These are phyloP conservation scores for Hylyphantes graminicola DNA, from an alignment of 1,140 invertebrate genomes.

Conservation along the genomic window DNA sequence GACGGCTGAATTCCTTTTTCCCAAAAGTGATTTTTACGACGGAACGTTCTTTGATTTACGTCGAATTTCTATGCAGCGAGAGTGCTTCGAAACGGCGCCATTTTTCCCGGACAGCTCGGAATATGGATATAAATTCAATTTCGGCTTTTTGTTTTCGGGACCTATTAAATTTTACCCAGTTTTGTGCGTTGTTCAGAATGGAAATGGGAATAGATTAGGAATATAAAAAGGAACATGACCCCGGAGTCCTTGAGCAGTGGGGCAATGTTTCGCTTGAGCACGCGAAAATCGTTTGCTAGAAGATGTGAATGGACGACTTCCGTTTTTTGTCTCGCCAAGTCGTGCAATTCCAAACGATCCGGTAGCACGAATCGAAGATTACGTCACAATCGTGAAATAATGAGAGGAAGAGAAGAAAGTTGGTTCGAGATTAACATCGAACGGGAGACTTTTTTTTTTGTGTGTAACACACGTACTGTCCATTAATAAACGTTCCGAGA, in stretches of 20 bases:
- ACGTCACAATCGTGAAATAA: too few species aligned
- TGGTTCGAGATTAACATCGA: too few species aligned
- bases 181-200: background rate
- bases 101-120: conserved; percentile 9
- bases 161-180: conserved; percentile 18
- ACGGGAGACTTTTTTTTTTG: too few species aligned
- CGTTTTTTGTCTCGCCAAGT: conserved; percentile 14
- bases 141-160: conserved; percentile 5
- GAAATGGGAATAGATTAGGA: background rate
- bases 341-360: conserved; percentile 11
- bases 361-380: background rate
- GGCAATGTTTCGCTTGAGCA: conserved; percentile 31
- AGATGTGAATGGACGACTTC: conserved; percentile 6
- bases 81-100: conserved; percentile 2
- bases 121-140: conserved; percentile 13
- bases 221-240: conserved; percentile 17
- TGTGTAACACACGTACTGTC: too few species aligned
- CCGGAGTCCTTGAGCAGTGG: conserved; percentile 28
- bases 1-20: conserved; percentile 16
- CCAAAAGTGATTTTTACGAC: conserved; percentile 22
- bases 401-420: too few species aligned
- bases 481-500: too few species aligned
- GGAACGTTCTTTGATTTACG: conserved; percentile 21
- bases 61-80: background rate
- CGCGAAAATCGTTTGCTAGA: conserved; percentile 14